Percentiles rank a stretch among this genome's conserved stretches.
Conservation (phyloP, 2,113 vertebrate species). For the Mixornis gularis region DNA sequence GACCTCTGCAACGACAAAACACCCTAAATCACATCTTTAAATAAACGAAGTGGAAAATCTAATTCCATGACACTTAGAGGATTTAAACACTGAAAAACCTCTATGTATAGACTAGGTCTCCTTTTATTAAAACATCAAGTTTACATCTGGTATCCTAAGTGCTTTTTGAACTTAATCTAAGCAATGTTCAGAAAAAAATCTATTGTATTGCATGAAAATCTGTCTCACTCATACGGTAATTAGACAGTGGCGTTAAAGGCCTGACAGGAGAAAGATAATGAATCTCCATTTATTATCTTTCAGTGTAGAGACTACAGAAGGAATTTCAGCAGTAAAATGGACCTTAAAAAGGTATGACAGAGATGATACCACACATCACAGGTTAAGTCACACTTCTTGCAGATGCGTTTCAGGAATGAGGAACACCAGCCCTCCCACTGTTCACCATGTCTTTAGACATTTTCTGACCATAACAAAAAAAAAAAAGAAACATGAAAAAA, state of each 20-base stretch:
- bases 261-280: neutral
- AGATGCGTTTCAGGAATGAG: neutral
- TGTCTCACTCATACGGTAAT: neutral
- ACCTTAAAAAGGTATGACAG: neutral
- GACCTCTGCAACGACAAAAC: neutral
- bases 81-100: neutral
- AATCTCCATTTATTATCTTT: neutral
- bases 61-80: neutral
- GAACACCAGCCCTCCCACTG: neutral
- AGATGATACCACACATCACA: neutral
- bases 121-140: neutral
- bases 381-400: neutral
- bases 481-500: neutral
- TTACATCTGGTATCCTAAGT: neutral
- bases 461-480: neutral
- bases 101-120: neutral
- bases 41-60: neutral
- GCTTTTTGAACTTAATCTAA: neutral
- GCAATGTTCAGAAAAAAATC: neutral
- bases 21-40: neutral
- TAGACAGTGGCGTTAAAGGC: neutral
- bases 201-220: neutral
- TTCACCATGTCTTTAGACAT: neutral
- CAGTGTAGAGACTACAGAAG: neutral
- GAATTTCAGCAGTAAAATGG: neutral